Evolutionary conservation across 2,888 invertebrate genomes (phyloP), one percentile per base, ranked within the genome.

Genomic region (Eucriotettix oculatus): DNA sequence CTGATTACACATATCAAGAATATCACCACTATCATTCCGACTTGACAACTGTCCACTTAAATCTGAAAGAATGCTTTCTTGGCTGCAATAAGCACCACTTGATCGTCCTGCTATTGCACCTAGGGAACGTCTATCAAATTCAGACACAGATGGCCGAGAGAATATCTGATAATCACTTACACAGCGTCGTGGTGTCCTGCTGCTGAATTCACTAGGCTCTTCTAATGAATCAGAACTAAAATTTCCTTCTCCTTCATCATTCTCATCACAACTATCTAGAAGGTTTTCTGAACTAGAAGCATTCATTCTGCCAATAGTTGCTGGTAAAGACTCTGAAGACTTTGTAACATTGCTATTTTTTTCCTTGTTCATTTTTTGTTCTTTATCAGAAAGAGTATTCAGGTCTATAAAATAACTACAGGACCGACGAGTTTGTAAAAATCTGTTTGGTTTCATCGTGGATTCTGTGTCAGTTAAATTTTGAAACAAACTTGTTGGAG

Each of bases 151-250:
- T 75, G 43, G 61, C 60, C 40, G 67, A 9, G 74, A 71, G 61
- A 80, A 82, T 56, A 90, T 86, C 70, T 88, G 88, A 68, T 88
- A 89, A 68, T 88, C 87, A 1, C 89, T 88, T 16, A 86, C 78
- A 48, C 87, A 84, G 42, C 87, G 73, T 60, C 86, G 77, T 0
- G 87, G 82, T 60, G 62, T 62, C 44, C 62, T 56, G 41, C 44
- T 58, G 43, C 60, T 62, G 73, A 79, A 69, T 70, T 81, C 62
- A 71, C 69, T 82, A 81, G 67, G 83, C 64, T 85, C 86, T 73
- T 89, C 88, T 58, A 89, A 72, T 0, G 87, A 87, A 73, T 89
- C 89, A 0, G 87, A 87, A 57, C 87, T 87, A 67, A 87, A 87
- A 67, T 85, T 86, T 0, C 82, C 84, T 54, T 84, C 84, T 0